Conservation (phyloP, 2,113 vertebrate genomes). For the Phoenicopterus ruber region DNA sequence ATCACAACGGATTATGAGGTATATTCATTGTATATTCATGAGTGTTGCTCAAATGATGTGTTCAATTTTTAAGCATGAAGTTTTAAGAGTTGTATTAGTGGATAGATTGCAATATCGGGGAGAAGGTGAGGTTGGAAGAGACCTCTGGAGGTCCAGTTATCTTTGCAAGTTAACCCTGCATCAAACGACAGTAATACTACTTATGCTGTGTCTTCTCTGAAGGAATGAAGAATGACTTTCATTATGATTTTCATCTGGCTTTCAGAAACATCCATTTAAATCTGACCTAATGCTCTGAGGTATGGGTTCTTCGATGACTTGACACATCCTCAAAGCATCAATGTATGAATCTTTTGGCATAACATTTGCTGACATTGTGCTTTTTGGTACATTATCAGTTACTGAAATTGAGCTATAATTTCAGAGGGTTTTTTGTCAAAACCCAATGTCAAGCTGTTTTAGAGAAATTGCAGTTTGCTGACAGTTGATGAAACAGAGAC, state of each 20-base stretch:
- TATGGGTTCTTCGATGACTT: neutral
- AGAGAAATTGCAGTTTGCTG: neutral
- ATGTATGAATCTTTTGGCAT: fast-evolving
- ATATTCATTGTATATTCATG: neutral
- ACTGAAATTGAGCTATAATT: neutral
- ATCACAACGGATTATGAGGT: slow-evolving; percentile 98
- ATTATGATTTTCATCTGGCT: neutral
- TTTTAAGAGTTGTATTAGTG: neutral
- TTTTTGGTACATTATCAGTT: neutral
- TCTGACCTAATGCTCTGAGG: neutral
- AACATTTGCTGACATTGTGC: neutral
- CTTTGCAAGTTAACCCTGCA: neutral
- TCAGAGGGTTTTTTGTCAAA: neutral
- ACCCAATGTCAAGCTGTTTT: neutral
- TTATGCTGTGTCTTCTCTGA: neutral
- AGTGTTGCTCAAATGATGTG: neutral
- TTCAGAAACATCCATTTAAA: neutral
- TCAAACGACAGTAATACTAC: neutral
- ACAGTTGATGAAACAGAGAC: neutral
- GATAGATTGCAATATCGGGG: neutral
- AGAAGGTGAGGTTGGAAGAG: neutral
- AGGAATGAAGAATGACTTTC: neutral
- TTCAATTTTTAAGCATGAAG: neutral
- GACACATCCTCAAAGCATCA: neutral
- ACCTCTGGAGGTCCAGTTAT: neutral